Base-by-base conservation (phyloP, 2,888 invertebrate species). In the Monoplex corrugatus region DNA sequence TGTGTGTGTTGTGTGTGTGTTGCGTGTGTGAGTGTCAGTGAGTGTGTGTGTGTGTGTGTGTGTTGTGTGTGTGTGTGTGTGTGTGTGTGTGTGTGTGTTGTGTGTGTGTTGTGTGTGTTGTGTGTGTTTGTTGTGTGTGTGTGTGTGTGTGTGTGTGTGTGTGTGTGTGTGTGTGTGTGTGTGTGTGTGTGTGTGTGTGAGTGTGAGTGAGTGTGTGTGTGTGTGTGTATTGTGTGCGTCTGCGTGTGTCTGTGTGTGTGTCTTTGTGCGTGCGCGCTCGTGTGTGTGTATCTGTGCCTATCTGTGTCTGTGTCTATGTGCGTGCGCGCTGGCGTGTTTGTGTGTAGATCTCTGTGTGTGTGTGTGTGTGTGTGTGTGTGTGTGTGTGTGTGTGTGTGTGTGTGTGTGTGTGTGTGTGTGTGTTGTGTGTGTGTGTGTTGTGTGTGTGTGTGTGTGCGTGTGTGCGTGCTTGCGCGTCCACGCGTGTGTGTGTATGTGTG, bases 291-390 rank as follows among this genome's bases (percentile, higher is more conserved):
- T 50, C 8, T 50, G 50, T 13, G 8, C 19, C 19, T 19, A 50
- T 50, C 10, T 50, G 50, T 50, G 50, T 50, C 10, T 50, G 50
- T 50, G 50, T 50, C 10, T 50, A 19, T 50, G 50, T 50, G 50
- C 19, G 8, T 50, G 50, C 19, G 50, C 19, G 8, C 28, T 28
- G 16, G 57, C 28, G 10, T 57, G 5, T 57, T 28, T 57, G 57
- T 57, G 10, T 57, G 2, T 57, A 1, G 16, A 28, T 57, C 10
- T 57, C 2, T 57, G 57, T 1, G 2, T 57, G 57, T n/a, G 85
- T 85, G 8, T n/a, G 85, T 50, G 50, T 23, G 16, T 85, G 85
- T 28, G 85, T 50, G n/a, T 2, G 85, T 50, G 85, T n/a, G 85
- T 23, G 85, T 13, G 85, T 16, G 85, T 13, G 85, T 50, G 57